These are phyloP conservation scores for Boloria selene DNA, from an alignment of 2,888 invertebrate species.

Conservation along the genomic window DNA sequence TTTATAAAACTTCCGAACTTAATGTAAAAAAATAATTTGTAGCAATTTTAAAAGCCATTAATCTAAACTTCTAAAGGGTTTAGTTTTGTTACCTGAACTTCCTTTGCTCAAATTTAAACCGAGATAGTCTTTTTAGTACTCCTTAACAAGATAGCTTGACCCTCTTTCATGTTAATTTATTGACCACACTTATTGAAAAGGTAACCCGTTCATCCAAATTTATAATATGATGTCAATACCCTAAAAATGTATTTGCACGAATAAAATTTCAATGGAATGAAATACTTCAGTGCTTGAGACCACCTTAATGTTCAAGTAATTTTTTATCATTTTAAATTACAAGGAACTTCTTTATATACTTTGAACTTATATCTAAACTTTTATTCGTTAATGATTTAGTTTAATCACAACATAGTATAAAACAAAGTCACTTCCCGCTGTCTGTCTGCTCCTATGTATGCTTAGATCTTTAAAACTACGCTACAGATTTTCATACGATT, in stretches of 20 bases:
- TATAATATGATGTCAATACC: constrained; percentile 17
- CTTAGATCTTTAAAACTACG: too few species aligned
- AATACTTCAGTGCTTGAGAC: too few species aligned
- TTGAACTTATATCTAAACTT: too few species aligned
- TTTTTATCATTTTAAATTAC: too few species aligned
- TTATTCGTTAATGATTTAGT: too few species aligned
- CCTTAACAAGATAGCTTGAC: constrained; percentile 31
- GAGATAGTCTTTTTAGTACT: constrained; percentile 23
- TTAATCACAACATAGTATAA: too few species aligned
- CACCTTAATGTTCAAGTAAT: too few species aligned
- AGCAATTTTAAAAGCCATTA: constrained; percentile 2
- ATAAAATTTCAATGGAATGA: constrained; percentile 1
- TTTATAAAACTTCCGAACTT: not conserved
- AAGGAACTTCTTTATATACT: too few species aligned
- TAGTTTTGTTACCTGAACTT: constrained; percentile 29
- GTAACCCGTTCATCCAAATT: constrained; percentile 17
- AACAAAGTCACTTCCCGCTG: too few species aligned
- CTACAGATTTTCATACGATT: too few species aligned
- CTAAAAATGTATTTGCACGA: constrained; percentile 2
- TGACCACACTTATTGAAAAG: constrained; percentile 25
- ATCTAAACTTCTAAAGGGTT: constrained; percentile 7
- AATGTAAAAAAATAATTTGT: too few species aligned
- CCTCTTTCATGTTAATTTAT: constrained; percentile 38
- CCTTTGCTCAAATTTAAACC: constrained; percentile 26
- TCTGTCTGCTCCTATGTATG: too few species aligned